Percentiles rank a stretch among this genome's conserved stretches.
Evolutionary conservation across 2,888 invertebrate genomes (phyloP).

Genomic region (Diaperis boleti): DNA sequence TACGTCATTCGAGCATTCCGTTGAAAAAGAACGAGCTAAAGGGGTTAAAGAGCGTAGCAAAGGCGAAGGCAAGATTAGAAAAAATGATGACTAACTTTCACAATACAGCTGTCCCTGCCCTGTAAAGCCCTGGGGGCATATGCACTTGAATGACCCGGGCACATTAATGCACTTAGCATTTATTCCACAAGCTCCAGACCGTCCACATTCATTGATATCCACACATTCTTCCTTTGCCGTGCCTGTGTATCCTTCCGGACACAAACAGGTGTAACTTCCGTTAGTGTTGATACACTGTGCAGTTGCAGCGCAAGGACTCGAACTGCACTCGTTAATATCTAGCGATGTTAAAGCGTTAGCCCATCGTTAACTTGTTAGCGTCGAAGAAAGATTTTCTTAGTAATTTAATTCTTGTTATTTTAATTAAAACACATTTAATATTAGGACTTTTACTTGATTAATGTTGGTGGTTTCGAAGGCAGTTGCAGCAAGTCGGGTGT

Average conservation of each 20-base stretch:
- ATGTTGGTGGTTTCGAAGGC: constrained; percentile 25
- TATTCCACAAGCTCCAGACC: constrained; percentile 76
- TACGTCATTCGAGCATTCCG: constrained; percentile 32
- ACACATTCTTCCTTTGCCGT: constrained; percentile 72
- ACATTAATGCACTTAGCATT: constrained; percentile 86
- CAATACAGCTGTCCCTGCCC: constrained; percentile 81
- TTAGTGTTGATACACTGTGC: constrained; percentile 81
- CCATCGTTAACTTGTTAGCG: constrained; percentile 37
- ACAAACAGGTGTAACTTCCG: constrained; percentile 82
- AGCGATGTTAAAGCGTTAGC: constrained; percentile 51
- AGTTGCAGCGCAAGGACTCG: constrained; percentile 77
- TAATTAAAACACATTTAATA: constrained; percentile 3
- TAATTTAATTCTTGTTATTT: constrained; percentile 22
- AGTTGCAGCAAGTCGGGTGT: constrained; percentile 31
- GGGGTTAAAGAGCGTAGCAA: constrained; percentile 37
- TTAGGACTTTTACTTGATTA: constrained; percentile 35
- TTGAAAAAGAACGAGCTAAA: constrained; percentile 23
- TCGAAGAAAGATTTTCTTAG: constrained; percentile 44
- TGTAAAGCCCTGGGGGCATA: constrained; percentile 81
- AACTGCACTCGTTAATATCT: constrained; percentile 82
- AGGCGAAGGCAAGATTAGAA: constrained; percentile 36
- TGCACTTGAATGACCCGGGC: constrained; percentile 83
- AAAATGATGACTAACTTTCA: constrained; percentile 76
- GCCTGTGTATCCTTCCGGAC: constrained; percentile 78
- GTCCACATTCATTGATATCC: constrained; percentile 82